phyloP scores from a whole-genome alignment of 1,140 invertebrate genomes.

The Atta colombica region DNA sequence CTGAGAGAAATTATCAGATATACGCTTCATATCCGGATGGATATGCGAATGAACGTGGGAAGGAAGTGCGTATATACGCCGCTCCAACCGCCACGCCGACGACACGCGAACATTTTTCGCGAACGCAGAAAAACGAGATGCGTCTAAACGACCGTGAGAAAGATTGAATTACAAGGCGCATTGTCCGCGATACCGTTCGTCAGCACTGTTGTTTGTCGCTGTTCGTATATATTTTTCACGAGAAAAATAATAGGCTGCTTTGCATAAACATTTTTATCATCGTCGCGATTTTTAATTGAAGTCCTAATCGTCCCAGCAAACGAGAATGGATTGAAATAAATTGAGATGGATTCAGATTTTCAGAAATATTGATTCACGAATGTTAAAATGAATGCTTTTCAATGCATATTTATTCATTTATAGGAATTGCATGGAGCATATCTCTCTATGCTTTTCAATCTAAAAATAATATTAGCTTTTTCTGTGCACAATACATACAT shows the following conservation, averaged over 20 bases:
- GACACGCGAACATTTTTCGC: slow-evolving; percentile 60
- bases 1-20: slow-evolving; percentile 46
- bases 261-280: not conserved
- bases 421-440: too few species aligned
- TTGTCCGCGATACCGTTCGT: slow-evolving; percentile 53
- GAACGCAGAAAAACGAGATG: slow-evolving; percentile 52
- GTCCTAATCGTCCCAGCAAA: not conserved
- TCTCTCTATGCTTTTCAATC: too few species aligned
- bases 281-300: not conserved
- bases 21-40: not conserved
- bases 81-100: not conserved
- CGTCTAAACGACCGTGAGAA: slow-evolving; percentile 56
- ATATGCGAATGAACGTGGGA: slow-evolving; percentile 53
- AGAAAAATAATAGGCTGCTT: not conserved
- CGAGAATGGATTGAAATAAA: too few species aligned
- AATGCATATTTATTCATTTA: too few species aligned
- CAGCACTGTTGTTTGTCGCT: slow-evolving; percentile 20
- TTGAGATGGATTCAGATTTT: too few species aligned
- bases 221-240: not conserved
- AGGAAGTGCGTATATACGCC: slow-evolving; percentile 36
- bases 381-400: too few species aligned
- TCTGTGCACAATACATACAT: too few species aligned
- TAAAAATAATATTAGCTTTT: too few species aligned
- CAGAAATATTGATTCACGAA: too few species aligned
- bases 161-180: slow-evolving; percentile 19